Conservation (phyloP, 2,888 invertebrate genomes). For the Andrena flavipes region DNA sequence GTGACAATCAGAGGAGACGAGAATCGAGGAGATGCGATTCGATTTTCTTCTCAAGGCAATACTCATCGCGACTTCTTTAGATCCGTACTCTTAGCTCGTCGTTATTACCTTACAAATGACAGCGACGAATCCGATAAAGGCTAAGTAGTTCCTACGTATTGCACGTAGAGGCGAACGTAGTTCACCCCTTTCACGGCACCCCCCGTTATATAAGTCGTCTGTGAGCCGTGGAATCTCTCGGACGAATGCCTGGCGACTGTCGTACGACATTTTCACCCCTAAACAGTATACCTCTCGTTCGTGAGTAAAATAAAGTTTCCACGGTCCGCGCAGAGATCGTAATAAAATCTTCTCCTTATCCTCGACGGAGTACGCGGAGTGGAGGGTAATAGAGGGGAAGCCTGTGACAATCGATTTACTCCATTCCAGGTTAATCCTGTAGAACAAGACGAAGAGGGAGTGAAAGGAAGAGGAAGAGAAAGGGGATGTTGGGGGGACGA, state of each 20-base stretch:
- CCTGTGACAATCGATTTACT: conserved; percentile 19
- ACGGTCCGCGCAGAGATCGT: not conserved
- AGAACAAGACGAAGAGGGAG: not conserved
- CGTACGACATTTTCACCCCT: not conserved
- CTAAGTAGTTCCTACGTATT: not conserved
- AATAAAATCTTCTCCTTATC: conserved; percentile 16
- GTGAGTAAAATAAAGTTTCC: conserved; percentile 2
- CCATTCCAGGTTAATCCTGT: conserved; percentile 8
- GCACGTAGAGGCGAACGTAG: not conserved
- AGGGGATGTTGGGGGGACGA: not conserved
- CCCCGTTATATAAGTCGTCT: not conserved
- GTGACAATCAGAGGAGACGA: not conserved
- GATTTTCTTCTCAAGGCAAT: not conserved
- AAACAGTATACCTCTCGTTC: not conserved
- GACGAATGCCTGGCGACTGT: not conserved
- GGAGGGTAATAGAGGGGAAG: not conserved
- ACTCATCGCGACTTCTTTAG: conserved; percentile 24
- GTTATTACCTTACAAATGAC: conserved; percentile 35
- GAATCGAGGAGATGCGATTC: not conserved
- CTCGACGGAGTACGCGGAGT: not conserved
- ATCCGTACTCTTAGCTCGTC: not conserved
- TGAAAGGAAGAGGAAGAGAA: not conserved
- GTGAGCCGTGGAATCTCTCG: not conserved
- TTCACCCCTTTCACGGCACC: not conserved
- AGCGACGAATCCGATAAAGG: conserved; percentile 28